These are phyloP conservation scores for Polymixis lichenea DNA, from an alignment of 2,888 invertebrate genomes.

Conservation along the genomic window DNA sequence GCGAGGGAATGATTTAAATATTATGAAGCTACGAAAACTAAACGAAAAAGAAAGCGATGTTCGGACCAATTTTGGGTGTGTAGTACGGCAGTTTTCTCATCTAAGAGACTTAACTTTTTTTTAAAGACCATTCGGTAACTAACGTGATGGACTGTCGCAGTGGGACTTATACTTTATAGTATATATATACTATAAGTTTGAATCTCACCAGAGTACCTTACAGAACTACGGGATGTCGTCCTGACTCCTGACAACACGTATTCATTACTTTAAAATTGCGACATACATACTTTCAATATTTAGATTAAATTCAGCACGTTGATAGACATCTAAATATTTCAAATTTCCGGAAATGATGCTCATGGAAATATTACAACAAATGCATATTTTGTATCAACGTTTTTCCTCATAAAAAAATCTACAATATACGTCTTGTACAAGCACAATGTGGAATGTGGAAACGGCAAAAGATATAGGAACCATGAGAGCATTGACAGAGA, in stretches of 20 bases:
- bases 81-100: neutral
- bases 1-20: neutral
- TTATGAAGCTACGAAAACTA: neutral
- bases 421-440: neutral
- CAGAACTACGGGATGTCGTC: neutral
- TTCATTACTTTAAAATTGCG: constrained; percentile 1
- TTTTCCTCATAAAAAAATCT: neutral
- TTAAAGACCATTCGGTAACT: constrained; percentile 13
- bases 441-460: neutral
- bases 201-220: neutral
- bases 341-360: constrained; percentile 28
- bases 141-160: constrained; percentile 17
- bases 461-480: neutral
- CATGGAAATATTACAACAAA: constrained; percentile 8
- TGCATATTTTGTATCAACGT: constrained; percentile 1
- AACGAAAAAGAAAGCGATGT: neutral
- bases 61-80: neutral
- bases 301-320: constrained; percentile 24
- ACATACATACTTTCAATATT: constrained; percentile 26
- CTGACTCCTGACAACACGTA: too few relatives aligned
- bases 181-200: constrained; percentile 9
- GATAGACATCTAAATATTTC: constrained; percentile 37
- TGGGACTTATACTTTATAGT: too few relatives aligned
- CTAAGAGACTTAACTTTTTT: constrained; percentile 9
- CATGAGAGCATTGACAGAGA: neutral